phyloP scores from a whole-genome alignment of 2,888 invertebrate species.

The Thelaira solivaga region DNA sequence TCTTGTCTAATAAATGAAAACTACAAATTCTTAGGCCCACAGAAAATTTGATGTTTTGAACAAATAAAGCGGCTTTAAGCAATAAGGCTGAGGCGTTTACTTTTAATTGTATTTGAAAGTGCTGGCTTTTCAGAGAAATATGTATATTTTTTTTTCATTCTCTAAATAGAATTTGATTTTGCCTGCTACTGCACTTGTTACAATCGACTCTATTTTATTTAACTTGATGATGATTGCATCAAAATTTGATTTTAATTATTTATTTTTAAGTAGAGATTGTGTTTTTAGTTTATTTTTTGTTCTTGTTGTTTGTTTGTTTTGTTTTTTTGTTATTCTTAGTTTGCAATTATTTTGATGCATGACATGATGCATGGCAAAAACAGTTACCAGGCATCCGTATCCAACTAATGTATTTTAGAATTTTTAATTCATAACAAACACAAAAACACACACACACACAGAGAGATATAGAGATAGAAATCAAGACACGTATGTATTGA shows the following conservation, averaged over 20 bases:
- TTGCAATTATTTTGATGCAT: constrained; percentile 60
- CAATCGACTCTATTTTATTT: constrained; percentile 49
- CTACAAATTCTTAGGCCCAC: too few relatives aligned
- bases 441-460: not conserved
- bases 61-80: too few relatives aligned
- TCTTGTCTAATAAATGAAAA: too few relatives aligned
- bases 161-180: constrained; percentile 22
- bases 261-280: constrained; percentile 61
- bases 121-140: too few relatives aligned
- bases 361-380: constrained; percentile 30
- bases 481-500: not conserved
- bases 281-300: constrained; percentile 48
- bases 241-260: constrained; percentile 62
- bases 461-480: not conserved
- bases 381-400: constrained; percentile 23
- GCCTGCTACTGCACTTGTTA: constrained; percentile 26
- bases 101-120: too few relatives aligned
- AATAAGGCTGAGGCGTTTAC: too few relatives aligned
- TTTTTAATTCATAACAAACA: constrained; percentile 30
- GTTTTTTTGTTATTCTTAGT: constrained; percentile 20
- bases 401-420: constrained; percentile 35
- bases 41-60: too few relatives aligned
- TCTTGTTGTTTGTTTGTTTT: too few relatives aligned
- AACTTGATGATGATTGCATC: constrained; percentile 55
- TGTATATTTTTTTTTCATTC: too few relatives aligned